These are phyloP conservation scores for Empis stercorea DNA, from an alignment of 2,888 invertebrate species.

Conservation along the genomic window DNA sequence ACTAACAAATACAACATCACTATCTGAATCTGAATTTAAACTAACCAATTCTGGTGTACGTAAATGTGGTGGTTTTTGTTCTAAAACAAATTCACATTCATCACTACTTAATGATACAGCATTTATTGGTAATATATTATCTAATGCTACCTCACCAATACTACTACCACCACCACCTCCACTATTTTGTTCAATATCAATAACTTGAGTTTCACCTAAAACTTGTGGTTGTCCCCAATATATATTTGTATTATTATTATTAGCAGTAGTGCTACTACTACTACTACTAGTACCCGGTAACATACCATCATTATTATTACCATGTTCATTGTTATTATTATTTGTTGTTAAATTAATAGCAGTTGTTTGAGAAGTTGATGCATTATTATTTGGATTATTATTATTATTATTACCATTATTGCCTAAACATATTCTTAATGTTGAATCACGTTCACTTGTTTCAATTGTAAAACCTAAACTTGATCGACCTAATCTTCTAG, in stretches of 20 bases:
- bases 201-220: slow-evolving; percentile 8
- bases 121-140: neutral
- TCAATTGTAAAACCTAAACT: slow-evolving; percentile 1
- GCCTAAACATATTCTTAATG: neutral
- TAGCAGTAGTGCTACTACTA: neutral
- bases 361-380: neutral
- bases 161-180: too few relatives aligned
- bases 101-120: slow-evolving; percentile 23
- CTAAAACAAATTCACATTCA: slow-evolving; percentile 33
- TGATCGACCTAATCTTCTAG: slow-evolving; percentile 5
- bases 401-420: neutral
- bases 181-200: slow-evolving; percentile 9
- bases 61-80: slow-evolving; percentile 34
- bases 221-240: slow-evolving; percentile 5
- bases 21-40: slow-evolving; percentile 31
- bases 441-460: neutral
- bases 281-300: neutral
- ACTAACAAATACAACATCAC: slow-evolving; percentile 33
- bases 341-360: neutral
- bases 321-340: neutral
- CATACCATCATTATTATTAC: neutral
- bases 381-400: neutral
- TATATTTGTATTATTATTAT: neutral
- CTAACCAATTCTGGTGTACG: slow-evolving; percentile 35
- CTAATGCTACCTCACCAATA: neutral